Conservation (phyloP, 2,797 vertebrate species). For the Cyclopterus lumpus region DNA sequence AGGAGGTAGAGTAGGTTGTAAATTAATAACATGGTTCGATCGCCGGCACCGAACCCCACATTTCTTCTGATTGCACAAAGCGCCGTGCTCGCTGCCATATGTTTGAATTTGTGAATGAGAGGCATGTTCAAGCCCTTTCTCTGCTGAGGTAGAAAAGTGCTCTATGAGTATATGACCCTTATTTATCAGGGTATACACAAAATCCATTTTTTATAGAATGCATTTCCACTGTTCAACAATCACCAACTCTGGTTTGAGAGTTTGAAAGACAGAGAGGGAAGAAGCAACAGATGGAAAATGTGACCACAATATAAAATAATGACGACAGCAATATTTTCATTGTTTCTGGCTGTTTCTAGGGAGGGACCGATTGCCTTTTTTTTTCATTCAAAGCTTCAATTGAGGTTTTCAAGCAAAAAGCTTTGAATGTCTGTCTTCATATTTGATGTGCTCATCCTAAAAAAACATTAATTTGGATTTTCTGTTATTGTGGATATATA, state of each 20-base stretch:
- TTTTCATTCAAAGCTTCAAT: not conserved
- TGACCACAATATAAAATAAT: no score
- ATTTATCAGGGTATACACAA: not conserved
- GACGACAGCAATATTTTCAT: not conserved
- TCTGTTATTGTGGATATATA: not conserved
- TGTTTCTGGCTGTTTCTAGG: not conserved
- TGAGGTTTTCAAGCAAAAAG: no score
- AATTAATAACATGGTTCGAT: no score
- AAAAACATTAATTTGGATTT: not conserved
- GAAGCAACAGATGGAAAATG: not conserved
- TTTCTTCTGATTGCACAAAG: not conserved
- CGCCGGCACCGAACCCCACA: constrained; percentile 1
- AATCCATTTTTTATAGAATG: not conserved
- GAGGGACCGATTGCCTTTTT: not conserved
- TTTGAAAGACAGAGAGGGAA: not conserved
- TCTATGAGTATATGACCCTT: not conserved
- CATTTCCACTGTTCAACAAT: not conserved
- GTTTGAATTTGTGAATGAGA: not conserved
- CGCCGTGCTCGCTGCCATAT: not conserved
- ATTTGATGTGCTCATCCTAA: not conserved
- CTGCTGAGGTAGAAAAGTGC: not conserved
- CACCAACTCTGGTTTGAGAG: not conserved
- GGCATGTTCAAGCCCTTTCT: not conserved
- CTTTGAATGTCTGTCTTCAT: not conserved
- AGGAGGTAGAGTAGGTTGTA: not conserved